These are phyloP conservation scores for Tromatobia lineatoria DNA, from an alignment of 2,888 invertebrate genomes.

Conservation along the genomic window DNA sequence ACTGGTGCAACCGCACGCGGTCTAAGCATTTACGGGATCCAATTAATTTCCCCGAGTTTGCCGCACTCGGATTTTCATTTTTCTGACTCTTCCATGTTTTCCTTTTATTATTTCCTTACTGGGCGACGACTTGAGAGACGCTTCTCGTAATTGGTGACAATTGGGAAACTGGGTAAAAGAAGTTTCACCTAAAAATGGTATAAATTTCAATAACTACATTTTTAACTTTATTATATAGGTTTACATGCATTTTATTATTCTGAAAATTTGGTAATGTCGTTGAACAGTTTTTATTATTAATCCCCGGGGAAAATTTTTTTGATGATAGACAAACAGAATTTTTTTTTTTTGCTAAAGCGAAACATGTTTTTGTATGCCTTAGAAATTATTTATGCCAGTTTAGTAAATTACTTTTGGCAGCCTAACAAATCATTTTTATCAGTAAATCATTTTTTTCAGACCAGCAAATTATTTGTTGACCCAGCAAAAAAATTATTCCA, in stretches of 20 bases:
- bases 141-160: not conserved
- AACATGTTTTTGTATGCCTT: too few species aligned
- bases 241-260: not conserved
- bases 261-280: too few species aligned
- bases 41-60: constrained; percentile 51
- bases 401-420: too few species aligned
- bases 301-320: too few species aligned
- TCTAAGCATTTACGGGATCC: constrained; percentile 45
- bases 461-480: too few species aligned
- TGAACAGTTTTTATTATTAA: too few species aligned
- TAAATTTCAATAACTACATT: not conserved
- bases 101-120: constrained; percentile 4
- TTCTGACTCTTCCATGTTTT: not conserved
- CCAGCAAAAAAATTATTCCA: too few species aligned
- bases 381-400: too few species aligned
- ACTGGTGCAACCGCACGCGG: constrained; percentile 47
- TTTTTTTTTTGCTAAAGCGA: too few species aligned
- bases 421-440: too few species aligned
- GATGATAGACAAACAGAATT: too few species aligned
- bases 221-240: not conserved
- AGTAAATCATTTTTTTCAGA: too few species aligned
- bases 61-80: constrained; percentile 42
- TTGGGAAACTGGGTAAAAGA: not conserved
- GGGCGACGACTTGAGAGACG: not conserved
- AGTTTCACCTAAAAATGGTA: not conserved